Percentiles rank a stretch among this genome's conserved stretches.
Conservation (phyloP, 2,888 invertebrate genomes). For the Chouioia cunea region DNA sequence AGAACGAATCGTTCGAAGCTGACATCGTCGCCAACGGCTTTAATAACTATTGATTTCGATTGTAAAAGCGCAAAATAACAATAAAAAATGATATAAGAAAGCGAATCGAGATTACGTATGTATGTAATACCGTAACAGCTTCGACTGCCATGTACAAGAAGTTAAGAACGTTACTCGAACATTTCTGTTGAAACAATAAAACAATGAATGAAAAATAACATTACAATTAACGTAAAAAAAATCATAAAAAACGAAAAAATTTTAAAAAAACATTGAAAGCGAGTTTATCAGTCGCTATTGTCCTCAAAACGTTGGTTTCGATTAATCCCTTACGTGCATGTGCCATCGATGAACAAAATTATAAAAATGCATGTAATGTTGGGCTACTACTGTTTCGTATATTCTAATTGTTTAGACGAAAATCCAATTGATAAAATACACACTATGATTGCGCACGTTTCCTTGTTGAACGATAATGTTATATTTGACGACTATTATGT, state of each 20-base stretch:
- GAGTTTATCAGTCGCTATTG: slow-evolving; percentile 40
- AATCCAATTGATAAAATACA: too few relatives aligned
- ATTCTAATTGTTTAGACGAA: slow-evolving; percentile 20
- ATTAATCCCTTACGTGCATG: not conserved
- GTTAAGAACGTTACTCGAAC: slow-evolving; percentile 29
- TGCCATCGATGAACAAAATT: slow-evolving; percentile 19
- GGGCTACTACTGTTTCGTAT: not conserved
- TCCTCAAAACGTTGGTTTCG: slow-evolving; percentile 1
- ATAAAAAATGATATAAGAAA: not conserved
- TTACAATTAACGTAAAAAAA: slow-evolving; percentile 6
- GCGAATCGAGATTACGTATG: slow-evolving; percentile 24
- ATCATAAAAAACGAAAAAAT: slow-evolving; percentile 1
- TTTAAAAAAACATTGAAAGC: slow-evolving; percentile 11
- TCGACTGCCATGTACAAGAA: slow-evolving; percentile 46
- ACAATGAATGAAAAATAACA: slow-evolving; percentile 16
- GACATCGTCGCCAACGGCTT: not conserved
- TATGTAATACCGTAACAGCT: slow-evolving; percentile 40
- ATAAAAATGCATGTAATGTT: not conserved
- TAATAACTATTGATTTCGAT: not conserved
- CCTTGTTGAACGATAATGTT: slow-evolving; percentile 32
- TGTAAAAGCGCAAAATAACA: slow-evolving; percentile 4
- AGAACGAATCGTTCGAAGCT: not conserved
- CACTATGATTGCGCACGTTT: slow-evolving; percentile 25
- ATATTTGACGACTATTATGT: slow-evolving; percentile 48
- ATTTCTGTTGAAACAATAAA: slow-evolving; percentile 33